Conservation (phyloP, 2,797 vertebrate species). For the Erethizon dorsatum region DNA sequence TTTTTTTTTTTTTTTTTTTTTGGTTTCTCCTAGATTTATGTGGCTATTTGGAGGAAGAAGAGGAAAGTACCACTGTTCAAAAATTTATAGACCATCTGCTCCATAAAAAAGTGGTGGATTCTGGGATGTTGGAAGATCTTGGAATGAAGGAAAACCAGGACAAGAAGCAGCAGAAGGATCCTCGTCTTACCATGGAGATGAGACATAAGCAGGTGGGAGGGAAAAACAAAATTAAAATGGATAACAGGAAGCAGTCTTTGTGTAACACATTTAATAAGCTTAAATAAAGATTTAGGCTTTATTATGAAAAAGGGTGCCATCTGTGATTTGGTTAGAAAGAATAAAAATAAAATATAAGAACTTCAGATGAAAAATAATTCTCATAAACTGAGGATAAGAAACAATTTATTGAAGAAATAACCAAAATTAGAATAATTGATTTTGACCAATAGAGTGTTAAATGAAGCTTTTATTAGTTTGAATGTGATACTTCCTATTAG, state of each 20-base stretch:
- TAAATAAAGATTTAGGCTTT: constrained; percentile 86
- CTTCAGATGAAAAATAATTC: constrained; percentile 84
- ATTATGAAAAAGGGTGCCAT: constrained; percentile 86
- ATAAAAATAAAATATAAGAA: constrained; percentile 86
- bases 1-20: constrained; percentile 50
- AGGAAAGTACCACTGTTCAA: constrained; percentile 91
- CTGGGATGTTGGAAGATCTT: constrained; percentile 89
- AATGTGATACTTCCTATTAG: constrained; percentile 66
- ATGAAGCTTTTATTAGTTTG: constrained; percentile 75
- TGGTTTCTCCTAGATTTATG: constrained; percentile 92
- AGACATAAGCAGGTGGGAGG: constrained; percentile 94
- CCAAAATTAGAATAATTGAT: constrained; percentile 74
- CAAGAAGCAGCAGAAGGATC: constrained; percentile 89
- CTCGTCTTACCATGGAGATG: constrained; percentile 94
- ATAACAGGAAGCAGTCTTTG: constrained; percentile 81
- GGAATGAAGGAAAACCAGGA: constrained; percentile 89
- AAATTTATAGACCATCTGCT: constrained; percentile 94
- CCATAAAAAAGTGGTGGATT: constrained; percentile 92
- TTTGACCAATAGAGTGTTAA: constrained; percentile 65
- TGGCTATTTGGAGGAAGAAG: constrained; percentile 92
- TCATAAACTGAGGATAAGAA: constrained; percentile 77
- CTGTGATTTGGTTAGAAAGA: constrained; percentile 86
- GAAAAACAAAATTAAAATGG: constrained; percentile 85
- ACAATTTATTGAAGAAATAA: constrained; percentile 78
- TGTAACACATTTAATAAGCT: constrained; percentile 87